Evolutionary conservation across 2,888 invertebrate genomes (phyloP).

Genomic region (Hipparchia sbordonii): DNA sequence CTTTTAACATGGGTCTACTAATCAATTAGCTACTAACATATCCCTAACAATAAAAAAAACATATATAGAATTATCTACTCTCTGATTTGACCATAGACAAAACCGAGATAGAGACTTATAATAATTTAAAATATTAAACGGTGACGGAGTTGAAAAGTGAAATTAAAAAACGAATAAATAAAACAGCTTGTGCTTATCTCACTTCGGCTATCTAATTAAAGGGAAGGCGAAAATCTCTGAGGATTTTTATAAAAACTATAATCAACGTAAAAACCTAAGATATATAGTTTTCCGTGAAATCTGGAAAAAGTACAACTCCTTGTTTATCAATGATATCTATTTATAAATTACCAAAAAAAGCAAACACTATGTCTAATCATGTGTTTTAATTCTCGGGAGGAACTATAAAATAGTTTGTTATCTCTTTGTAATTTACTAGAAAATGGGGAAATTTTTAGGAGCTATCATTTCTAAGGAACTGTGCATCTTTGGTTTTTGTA

Average conservation of each 20-base stretch:
- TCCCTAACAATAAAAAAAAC: slow-evolving; percentile 48
- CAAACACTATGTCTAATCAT: not conserved
- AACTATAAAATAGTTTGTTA: too few relatives aligned
- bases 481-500: slow-evolving; percentile 11
- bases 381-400: too few relatives aligned
- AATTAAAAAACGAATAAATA: slow-evolving; percentile 33
- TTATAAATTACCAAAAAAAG: not conserved
- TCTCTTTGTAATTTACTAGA: not conserved
- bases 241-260: slow-evolving; percentile 44
- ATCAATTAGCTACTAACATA: slow-evolving; percentile 73
- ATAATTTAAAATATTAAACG: slow-evolving; percentile 39
- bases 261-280: slow-evolving; percentile 40
- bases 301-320: not conserved
- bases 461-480: not conserved
- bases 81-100: slow-evolving; percentile 1
- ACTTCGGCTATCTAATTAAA: slow-evolving; percentile 64
- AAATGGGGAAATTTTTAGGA: not conserved
- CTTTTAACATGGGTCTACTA: slow-evolving; percentile 82
- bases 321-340: not conserved
- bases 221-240: slow-evolving; percentile 49
- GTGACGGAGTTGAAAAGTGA: slow-evolving; percentile 59
- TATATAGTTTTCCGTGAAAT: not conserved
- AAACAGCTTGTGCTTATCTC: slow-evolving; percentile 66
- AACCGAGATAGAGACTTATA: slow-evolving; percentile 40
- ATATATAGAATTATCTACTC: slow-evolving; percentile 41